Base-by-base conservation (phyloP, 2,888 invertebrate genomes). In the Noctua fimbriata region DNA sequence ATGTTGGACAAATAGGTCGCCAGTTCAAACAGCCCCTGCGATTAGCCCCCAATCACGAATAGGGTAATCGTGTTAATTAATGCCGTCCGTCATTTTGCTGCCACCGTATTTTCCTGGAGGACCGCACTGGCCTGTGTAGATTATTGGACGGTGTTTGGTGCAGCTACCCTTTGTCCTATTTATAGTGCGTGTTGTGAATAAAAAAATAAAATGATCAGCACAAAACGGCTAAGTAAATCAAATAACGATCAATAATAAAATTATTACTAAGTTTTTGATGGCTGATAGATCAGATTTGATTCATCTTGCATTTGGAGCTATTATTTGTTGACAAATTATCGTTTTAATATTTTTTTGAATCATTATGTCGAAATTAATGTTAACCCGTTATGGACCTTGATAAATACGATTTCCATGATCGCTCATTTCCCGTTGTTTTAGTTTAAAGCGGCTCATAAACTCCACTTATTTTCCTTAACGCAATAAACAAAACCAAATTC, bases 31-130 rank as follows among this genome's bases (percentile, higher is more conserved):
- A 93, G 90, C 89, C 89, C 89, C 92, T 90, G 90, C 92, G 93
- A 92, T 93, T 94, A 93, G 93, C 93, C 93, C 93, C 92, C 93
- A 94, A 95, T 96, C 95, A 95, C 94, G 93, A 91, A 90, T 91
- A 89, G 90, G 91, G 94, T 95, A 95, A 95, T 95, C 94, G 94
- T 90, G 91, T 92, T 95, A 95, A 95, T 95, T 94, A 95, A 95
- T 94, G 95, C 94, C 90, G 88, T 88, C 91, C 92, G 91, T 92
- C 93, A 94, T 93, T 94, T 90, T 89, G 90, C 88, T 82, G 91
- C 88, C 89, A 89, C 84, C 85, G 89, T 87, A 87, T 87, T 89
- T 88, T 88, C 85, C 88, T 84, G 83, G 77, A 83, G 81, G 73
- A 82, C 77, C 82, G 66, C 63, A 78, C 69, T 80, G 60, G 60